Conservation (phyloP, 2,888 invertebrate species). For the Carcina quercana region DNA sequence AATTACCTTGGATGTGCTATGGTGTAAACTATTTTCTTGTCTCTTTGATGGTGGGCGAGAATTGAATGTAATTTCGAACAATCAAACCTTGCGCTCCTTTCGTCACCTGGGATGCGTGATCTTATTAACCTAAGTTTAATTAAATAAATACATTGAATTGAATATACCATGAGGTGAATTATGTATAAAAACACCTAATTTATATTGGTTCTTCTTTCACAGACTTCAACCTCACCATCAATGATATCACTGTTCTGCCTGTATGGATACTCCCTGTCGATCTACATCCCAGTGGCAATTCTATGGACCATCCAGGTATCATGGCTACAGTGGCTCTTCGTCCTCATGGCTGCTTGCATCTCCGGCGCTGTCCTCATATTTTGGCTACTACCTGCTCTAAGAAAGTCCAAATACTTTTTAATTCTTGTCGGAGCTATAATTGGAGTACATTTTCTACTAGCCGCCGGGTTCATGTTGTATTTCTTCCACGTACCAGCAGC, state of each 20-base stretch:
- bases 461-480: conserved; percentile 89
- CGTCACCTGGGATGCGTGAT: too few species aligned
- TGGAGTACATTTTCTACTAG: conserved; percentile 85
- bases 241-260: conserved; percentile 92
- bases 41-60: too few species aligned
- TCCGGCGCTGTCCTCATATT: conserved; percentile 90
- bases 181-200: conserved; percentile 4
- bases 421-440: conserved; percentile 75
- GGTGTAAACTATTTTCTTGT: too few species aligned
- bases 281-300: conserved; percentile 95
- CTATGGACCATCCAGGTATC: conserved; percentile 91
- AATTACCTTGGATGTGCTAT: background rate
- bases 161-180: too few species aligned
- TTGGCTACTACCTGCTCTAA: conserved; percentile 85
- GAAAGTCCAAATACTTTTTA: conserved; percentile 73
- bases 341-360: conserved; percentile 84
- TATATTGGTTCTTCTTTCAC: conserved; percentile 14
- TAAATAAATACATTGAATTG: too few species aligned
- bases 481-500: conserved; percentile 80
- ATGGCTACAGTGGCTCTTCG: conserved; percentile 92
- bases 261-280: conserved; percentile 95
- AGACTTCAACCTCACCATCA: conserved; percentile 75
- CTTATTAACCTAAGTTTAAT: too few species aligned
- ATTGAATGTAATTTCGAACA: too few species aligned
- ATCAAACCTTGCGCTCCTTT: too few species aligned